Evolutionary conservation across 2,113 vertebrate species (phyloP).

Genomic region (Tragelaphus strepsiceros): DNA sequence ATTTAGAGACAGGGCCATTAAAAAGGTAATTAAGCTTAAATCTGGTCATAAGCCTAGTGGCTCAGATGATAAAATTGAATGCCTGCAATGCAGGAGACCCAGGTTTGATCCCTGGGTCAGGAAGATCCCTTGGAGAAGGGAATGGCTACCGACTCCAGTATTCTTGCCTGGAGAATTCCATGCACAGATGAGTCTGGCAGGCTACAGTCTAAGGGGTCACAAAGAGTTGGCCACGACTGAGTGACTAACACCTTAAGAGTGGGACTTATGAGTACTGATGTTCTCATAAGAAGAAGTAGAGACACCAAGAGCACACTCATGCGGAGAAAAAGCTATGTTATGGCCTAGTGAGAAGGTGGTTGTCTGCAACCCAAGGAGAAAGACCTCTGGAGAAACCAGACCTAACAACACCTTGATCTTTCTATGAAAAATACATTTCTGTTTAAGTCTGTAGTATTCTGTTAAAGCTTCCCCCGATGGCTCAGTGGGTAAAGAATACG

Average conservation of each 20-base stretch:
- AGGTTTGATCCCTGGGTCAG: background rate
- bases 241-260: background rate
- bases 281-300: background rate
- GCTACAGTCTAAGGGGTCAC: background rate
- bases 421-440: background rate
- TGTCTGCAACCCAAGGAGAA: background rate
- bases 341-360: background rate
- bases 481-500: background rate
- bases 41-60: background rate
- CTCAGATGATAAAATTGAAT: background rate
- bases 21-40: background rate
- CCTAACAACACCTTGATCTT: background rate
- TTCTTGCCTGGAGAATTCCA: background rate
- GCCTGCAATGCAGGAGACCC: background rate
- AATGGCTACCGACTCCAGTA: background rate
- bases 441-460: background rate
- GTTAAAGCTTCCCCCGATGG: background rate
- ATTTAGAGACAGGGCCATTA: background rate
- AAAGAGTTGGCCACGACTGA: background rate
- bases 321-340: background rate
- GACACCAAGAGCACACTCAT: background rate
- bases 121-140: background rate
- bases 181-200: background rate
- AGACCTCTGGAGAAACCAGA: background rate
- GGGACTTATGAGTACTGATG: background rate